Base-by-base conservation (phyloP, 2,797 vertebrate genomes). In the Dermochelys coriacea region DNA sequence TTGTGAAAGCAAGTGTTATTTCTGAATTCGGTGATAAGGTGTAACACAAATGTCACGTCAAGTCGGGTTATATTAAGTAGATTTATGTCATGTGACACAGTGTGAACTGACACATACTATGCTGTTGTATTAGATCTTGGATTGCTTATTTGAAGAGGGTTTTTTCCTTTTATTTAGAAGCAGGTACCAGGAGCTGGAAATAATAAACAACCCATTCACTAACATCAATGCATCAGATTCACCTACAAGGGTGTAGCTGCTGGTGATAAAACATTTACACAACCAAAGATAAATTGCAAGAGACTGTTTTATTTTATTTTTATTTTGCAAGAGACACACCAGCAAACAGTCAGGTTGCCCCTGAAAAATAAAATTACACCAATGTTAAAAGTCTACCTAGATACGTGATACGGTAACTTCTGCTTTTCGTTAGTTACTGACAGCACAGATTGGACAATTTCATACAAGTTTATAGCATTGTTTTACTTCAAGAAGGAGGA, bases 61-160 rank as follows among this genome's bases (percentile, higher is more conserved):
- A 96, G 95, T 96, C 96, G 95, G 96, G 94, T 86, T 97, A 96
- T 94, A 97, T 97, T 97, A 98, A 98, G 97, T 96, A 97, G 97
- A 93, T 98, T 92, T 93, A 80, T 96, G 96, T 97, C 98, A 98
- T 94, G 86, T 97, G 98, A 97, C 82, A 86, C 91, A 88, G 96
- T 97, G 94, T 97, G 97, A 98, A 97, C 94, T 97, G 94, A 97
- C 96, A 97, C 98, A 97, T 5, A 96, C 97, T 98, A 97, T 96
- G 97, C 96, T 97, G 96, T 97, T 97, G 96, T 97, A 98, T 98
- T 96, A 97, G 93, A 97, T 96, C 94, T 94, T 52, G 85, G 95
- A 88, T 98, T 97, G 95, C 95, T 97, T 96, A 96, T 97, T 92
- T 94, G 97, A 97, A 97, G 95, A 93, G 84, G 96, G 7, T 91